Evolutionary conservation across 2,888 invertebrate genomes (phyloP).

Genomic region (Nudaria mundana): DNA sequence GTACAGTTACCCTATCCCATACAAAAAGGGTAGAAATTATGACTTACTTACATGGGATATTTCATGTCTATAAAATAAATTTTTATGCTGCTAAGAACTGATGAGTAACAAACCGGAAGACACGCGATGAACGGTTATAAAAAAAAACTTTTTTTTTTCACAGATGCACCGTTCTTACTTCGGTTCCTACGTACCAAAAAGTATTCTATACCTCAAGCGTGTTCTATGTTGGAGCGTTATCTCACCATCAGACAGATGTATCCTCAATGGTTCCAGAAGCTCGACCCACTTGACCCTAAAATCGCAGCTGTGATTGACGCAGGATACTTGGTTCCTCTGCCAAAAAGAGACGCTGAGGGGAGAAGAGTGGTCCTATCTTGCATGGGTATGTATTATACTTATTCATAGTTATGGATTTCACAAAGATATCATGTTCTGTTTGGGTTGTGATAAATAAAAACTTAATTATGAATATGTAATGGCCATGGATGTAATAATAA

Average conservation of each 20-base stretch:
- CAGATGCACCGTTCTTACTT: constrained; percentile 89
- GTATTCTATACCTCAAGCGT: constrained; percentile 91
- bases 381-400: constrained; percentile 84
- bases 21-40: too few relatives aligned
- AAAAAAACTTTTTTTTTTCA: constrained; percentile 14
- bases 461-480: too few relatives aligned
- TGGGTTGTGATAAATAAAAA: background rate
- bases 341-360: constrained; percentile 88
- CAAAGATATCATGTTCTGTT: background rate
- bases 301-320: constrained; percentile 90
- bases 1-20: too few relatives aligned
- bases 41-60: too few relatives aligned
- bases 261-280: constrained; percentile 91
- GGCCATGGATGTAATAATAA: too few relatives aligned
- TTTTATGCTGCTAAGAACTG: too few relatives aligned
- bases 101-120: too few relatives aligned
- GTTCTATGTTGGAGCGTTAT: constrained; percentile 93
- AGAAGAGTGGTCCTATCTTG: constrained; percentile 89
- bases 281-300: constrained; percentile 89
- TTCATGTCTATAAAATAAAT: background rate
- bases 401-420: too few relatives aligned
- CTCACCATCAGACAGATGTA: constrained; percentile 91
- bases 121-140: too few relatives aligned
- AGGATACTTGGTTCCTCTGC: constrained; percentile 88
- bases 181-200: constrained; percentile 93